These are phyloP conservation scores for Pollenia angustigena DNA, from an alignment of 2,888 invertebrate species.

Conservation along the genomic window DNA sequence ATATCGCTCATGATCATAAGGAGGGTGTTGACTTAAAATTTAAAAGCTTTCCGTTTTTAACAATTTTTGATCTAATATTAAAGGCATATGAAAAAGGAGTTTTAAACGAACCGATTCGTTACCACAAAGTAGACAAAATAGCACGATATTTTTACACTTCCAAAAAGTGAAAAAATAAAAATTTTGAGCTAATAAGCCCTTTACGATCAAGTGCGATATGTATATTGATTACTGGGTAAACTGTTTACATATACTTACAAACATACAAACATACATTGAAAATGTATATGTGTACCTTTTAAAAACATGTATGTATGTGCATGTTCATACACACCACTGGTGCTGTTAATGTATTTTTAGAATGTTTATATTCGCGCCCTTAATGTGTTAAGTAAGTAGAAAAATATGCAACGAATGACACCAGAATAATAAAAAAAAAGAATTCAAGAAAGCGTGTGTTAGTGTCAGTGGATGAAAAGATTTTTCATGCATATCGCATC, in stretches of 20 bases:
- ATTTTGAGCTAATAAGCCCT: no score
- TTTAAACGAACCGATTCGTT: no score
- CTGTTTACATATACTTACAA: neutral
- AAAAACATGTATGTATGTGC: no score
- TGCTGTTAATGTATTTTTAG: constrained; percentile 50
- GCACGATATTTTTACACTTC: no score
- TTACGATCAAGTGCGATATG: no score
- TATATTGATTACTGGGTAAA: constrained; percentile 4
- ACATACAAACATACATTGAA: neutral
- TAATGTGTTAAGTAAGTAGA: constrained; percentile 72
- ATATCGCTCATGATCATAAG: no score
- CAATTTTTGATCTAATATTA: no score
- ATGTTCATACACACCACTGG: neutral
- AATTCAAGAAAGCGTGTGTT: constrained; percentile 15
- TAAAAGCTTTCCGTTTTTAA: no score
- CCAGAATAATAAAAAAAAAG: constrained; percentile 32
- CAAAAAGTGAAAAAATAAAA: no score
- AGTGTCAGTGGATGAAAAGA: constrained; percentile 27
- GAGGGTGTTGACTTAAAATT: no score
- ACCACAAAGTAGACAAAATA: no score
- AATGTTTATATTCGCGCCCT: constrained; percentile 55
- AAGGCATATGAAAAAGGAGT: no score
- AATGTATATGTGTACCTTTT: neutral
- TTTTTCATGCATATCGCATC: constrained; percentile 53
- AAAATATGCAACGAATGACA: constrained; percentile 66